Evolutionary conservation across 2,888 invertebrate species (phyloP).

Genomic region (Germaria angustata): DNA sequence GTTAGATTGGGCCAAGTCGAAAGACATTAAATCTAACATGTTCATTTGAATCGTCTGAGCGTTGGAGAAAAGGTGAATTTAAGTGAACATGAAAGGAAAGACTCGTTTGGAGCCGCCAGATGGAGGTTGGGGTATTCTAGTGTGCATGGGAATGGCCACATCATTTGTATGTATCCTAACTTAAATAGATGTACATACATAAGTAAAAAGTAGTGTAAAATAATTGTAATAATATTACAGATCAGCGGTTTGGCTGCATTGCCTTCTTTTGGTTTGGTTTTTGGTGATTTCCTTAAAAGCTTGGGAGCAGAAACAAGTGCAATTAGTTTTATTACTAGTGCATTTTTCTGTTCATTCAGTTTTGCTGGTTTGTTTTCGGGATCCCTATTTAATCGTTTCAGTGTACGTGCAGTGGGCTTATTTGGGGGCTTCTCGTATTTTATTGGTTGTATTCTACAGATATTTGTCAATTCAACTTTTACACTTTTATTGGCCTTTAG

Average conservation of each 20-base stretch:
- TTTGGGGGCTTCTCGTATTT: slow-evolving; percentile 84
- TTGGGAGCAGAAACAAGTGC: slow-evolving; percentile 86
- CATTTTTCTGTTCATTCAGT: slow-evolving; percentile 82
- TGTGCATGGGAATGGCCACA: slow-evolving; percentile 86
- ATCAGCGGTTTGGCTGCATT: slow-evolving; percentile 85
- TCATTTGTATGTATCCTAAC: slow-evolving; percentile 84
- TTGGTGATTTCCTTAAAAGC: slow-evolving; percentile 85
- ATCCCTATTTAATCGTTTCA: slow-evolving; percentile 84
- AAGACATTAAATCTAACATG: not conserved
- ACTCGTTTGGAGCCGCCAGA: slow-evolving; percentile 82
- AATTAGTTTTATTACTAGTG: slow-evolving; percentile 85
- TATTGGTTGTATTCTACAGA: slow-evolving; percentile 83
- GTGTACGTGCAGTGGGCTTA: slow-evolving; percentile 85
- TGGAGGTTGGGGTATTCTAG: slow-evolving; percentile 90
- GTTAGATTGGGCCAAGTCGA: slow-evolving; percentile 31
- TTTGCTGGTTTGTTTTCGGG: slow-evolving; percentile 85
- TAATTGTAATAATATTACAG: slow-evolving; percentile 79
- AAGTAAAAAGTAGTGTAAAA: not conserved
- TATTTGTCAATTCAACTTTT: slow-evolving; percentile 83
- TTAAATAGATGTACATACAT: not conserved
- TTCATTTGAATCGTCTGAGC: slow-evolving; percentile 41
- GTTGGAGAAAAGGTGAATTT: slow-evolving; percentile 7
- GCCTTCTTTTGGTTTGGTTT: slow-evolving; percentile 86
- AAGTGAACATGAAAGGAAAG: slow-evolving; percentile 60
- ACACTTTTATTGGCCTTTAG: slow-evolving; percentile 85